Percentiles rank a stretch among this genome's conserved stretches.
These are phyloP conservation scores for Osmerus mordax DNA, from an alignment of 2,113 vertebrate species.

Conservation along the genomic window DNA sequence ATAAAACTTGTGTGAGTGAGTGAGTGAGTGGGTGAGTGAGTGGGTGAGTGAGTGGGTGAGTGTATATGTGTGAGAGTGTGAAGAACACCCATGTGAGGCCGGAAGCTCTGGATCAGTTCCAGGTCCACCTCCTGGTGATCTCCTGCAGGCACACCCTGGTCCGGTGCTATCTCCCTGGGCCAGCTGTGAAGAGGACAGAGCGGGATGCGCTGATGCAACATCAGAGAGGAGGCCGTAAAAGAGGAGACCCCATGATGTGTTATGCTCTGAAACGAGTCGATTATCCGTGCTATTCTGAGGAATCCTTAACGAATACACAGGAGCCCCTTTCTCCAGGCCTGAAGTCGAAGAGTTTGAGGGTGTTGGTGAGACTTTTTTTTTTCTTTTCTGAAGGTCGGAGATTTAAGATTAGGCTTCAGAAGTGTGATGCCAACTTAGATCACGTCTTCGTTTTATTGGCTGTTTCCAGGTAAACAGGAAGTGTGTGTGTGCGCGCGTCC, in stretches of 20 bases:
- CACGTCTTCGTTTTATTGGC: background rate
- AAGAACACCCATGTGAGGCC: background rate
- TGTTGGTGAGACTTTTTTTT: too few relatives aligned
- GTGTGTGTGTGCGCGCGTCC: constrained; percentile 3
- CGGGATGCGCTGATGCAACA: too few relatives aligned
- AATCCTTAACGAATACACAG: too few relatives aligned
- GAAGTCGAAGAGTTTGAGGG: too few relatives aligned
- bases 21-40: background rate
- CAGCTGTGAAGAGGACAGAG: too few relatives aligned
- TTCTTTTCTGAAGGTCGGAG: too few relatives aligned
- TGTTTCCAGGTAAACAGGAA: background rate
- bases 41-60: background rate
- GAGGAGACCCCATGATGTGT: too few relatives aligned
- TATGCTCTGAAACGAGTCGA: background rate
- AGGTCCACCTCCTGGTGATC: background rate
- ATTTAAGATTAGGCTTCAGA: background rate
- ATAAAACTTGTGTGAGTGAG: background rate
- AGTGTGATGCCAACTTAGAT: background rate
- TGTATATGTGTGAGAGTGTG: background rate
- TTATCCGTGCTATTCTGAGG: background rate
- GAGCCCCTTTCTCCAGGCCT: too few relatives aligned
- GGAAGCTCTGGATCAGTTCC: background rate
- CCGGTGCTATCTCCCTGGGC: too few relatives aligned
- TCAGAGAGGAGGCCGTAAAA: too few relatives aligned
- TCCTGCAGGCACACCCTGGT: too few relatives aligned